phyloP scores from a whole-genome alignment of 2,113 vertebrate species.

The Phycodurus eques region DNA sequence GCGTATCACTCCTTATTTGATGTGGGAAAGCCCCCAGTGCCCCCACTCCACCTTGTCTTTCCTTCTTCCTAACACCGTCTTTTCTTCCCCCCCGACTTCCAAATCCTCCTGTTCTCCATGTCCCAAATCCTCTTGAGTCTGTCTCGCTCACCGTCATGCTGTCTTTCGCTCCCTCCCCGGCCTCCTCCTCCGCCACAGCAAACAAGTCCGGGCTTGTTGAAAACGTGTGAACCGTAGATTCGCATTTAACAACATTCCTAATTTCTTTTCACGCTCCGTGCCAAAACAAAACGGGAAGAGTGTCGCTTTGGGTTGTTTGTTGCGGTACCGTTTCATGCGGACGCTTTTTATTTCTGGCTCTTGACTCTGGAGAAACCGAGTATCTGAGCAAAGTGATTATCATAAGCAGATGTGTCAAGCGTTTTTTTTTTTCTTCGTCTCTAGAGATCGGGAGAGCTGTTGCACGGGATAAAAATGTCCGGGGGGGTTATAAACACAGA shows the following conservation, averaged over 20 bases:
- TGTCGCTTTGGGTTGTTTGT: slow-evolving; percentile 45
- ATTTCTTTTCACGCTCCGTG: slow-evolving; percentile 69
- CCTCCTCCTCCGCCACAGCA: slow-evolving; percentile 32
- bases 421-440: slow-evolving; percentile 35
- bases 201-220: slow-evolving; percentile 68
- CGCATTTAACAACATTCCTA: slow-evolving; percentile 75
- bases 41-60: slow-evolving; percentile 57
- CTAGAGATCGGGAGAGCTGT: slow-evolving; percentile 33
- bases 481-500: slow-evolving; percentile 41
- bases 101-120: slow-evolving; percentile 55
- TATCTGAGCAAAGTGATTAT: slow-evolving; percentile 53
- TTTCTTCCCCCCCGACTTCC: slow-evolving; percentile 46
- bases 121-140: slow-evolving; percentile 59
- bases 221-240: slow-evolving; percentile 73
- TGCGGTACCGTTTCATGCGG: slow-evolving; percentile 49
- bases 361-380: slow-evolving; percentile 47
- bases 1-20: slow-evolving; percentile 73
- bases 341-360: slow-evolving; percentile 56
- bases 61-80: slow-evolving; percentile 45
- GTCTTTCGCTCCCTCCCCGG: slow-evolving; percentile 33
- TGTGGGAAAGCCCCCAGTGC: slow-evolving; percentile 74
- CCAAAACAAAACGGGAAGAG: slow-evolving; percentile 69
- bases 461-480: slow-evolving; percentile 32
- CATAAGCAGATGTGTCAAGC: slow-evolving; percentile 40
- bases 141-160: slow-evolving; percentile 32